Evolutionary conservation across 1,140 invertebrate species (phyloP).

Genomic region (Paralvinella palmiformis): DNA sequence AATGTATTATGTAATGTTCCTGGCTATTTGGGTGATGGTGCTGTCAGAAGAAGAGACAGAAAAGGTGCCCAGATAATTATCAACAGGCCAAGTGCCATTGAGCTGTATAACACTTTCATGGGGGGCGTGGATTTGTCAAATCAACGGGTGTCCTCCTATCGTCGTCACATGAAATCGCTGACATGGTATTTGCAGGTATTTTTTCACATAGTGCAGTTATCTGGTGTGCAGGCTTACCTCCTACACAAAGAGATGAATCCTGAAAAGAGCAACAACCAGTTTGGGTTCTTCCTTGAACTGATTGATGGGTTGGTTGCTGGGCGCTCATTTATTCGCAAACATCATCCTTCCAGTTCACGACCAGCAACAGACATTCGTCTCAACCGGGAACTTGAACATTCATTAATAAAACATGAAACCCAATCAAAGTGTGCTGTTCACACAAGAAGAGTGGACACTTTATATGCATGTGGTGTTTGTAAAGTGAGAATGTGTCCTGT

Average conservation of each 20-base stretch:
- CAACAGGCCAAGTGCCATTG: too few relatives aligned
- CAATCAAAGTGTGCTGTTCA: conserved; percentile 4
- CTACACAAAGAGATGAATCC: background rate
- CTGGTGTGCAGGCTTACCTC: background rate
- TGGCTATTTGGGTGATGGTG: too few relatives aligned
- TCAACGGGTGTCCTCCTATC: too few relatives aligned
- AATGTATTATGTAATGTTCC: too few relatives aligned
- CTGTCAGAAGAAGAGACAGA: too few relatives aligned
- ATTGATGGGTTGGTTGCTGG: background rate
- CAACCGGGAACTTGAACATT: background rate
- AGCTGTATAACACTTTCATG: too few relatives aligned
- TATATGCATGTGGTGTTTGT: background rate
- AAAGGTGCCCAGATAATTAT: too few relatives aligned
- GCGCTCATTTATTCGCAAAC: background rate
- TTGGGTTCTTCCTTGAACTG: background rate
- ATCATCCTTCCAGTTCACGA: background rate
- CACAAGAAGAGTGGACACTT: background rate
- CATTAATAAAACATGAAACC: background rate
- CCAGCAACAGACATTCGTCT: background rate
- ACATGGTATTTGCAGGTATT: too few relatives aligned
- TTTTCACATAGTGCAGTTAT: background rate
- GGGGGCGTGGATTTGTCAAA: too few relatives aligned
- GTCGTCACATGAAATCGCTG: too few relatives aligned
- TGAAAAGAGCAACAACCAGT: background rate
- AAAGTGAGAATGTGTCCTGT: background rate